phyloP scores from a whole-genome alignment of 37 sponge, comb jelly and placozoan species.

The Bolinopsis microptera region DNA sequence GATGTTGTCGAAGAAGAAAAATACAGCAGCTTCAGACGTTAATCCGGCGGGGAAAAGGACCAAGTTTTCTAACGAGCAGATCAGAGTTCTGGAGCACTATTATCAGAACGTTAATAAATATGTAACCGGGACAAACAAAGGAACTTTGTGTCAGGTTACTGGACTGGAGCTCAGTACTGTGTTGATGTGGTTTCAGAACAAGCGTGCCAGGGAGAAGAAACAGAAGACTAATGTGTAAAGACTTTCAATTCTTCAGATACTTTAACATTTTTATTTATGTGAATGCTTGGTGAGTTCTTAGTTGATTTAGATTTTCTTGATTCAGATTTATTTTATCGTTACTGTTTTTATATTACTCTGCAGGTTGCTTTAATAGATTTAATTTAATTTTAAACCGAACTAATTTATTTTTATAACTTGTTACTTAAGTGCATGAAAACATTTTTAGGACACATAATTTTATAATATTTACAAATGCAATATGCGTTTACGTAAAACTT shows the following conservation, averaged over 20 bases:
- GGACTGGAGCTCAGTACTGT: constrained; percentile 52
- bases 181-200: constrained; percentile 65
- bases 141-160: constrained; percentile 57
- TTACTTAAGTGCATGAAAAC: too few relatives aligned
- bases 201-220: constrained; percentile 58
- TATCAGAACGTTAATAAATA: constrained; percentile 58
- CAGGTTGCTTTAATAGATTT: too few relatives aligned
- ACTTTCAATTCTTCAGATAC: neutral
- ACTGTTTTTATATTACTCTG: too few relatives aligned
- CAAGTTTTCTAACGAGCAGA: constrained; percentile 15
- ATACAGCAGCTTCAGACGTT: neutral
- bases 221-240: neutral
- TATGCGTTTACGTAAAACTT: too few relatives aligned
- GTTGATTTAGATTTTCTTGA: neutral
- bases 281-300: neutral
- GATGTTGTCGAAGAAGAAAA: constrained; percentile 1
- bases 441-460: too few relatives aligned
- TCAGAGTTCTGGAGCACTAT: constrained; percentile 29
- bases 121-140: constrained; percentile 55
- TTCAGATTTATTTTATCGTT: too few relatives aligned
- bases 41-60: constrained; percentile 50
- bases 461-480: too few relatives aligned
- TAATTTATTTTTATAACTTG: too few relatives aligned
- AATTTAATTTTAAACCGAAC: too few relatives aligned
- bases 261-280: neutral